These are phyloP conservation scores for Rhinatrema bivittatum DNA, from an alignment of 2,797 vertebrate species.

Conservation along the genomic window DNA sequence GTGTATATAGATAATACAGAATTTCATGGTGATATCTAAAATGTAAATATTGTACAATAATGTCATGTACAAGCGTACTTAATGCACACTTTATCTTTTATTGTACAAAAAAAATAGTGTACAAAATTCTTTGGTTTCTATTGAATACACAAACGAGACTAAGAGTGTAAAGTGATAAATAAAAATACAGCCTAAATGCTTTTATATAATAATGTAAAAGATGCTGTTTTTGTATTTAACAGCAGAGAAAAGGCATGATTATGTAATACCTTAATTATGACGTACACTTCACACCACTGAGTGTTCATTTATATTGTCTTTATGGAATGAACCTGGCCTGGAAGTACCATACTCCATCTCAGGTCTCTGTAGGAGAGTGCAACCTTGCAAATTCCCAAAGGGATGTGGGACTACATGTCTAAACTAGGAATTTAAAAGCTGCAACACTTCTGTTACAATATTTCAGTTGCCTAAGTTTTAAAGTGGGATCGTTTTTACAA, in stretches of 20 bases:
- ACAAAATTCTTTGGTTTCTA: conserved; percentile 96
- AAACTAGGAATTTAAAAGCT: conserved; percentile 33
- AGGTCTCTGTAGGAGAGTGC: conserved; percentile 46
- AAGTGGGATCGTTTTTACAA: conserved; percentile 49
- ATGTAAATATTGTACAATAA: conserved; percentile 98
- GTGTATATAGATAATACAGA: conserved; percentile 97
- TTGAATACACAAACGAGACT: conserved; percentile 82
- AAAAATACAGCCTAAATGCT: conserved; percentile 86
- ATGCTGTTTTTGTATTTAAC: conserved; percentile 76
- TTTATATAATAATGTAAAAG: conserved; percentile 86
- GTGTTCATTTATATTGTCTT: conserved; percentile 57
- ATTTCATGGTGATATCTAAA: conserved; percentile 91
- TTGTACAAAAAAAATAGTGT: conserved; percentile 95
- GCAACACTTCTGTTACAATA: conserved; percentile 42
- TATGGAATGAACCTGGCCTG: conserved; percentile 75
- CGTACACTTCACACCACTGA: conserved; percentile 58
- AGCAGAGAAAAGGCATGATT: conserved; percentile 69
- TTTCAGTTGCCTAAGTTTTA: conserved; percentile 47
- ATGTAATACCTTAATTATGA: conserved; percentile 59
- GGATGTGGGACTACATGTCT: conserved; percentile 51
- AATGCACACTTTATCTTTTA: conserved; percentile 99
- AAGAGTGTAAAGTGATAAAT: conserved; percentile 79
- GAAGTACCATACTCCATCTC: conserved; percentile 38
- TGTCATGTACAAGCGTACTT: conserved; percentile 98
- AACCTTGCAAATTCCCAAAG: conserved; percentile 36